Evolutionary conservation across 37 sponge, comb jelly and placozoan genomes (phyloP).

Genomic region (Hormiphora californensis): DNA sequence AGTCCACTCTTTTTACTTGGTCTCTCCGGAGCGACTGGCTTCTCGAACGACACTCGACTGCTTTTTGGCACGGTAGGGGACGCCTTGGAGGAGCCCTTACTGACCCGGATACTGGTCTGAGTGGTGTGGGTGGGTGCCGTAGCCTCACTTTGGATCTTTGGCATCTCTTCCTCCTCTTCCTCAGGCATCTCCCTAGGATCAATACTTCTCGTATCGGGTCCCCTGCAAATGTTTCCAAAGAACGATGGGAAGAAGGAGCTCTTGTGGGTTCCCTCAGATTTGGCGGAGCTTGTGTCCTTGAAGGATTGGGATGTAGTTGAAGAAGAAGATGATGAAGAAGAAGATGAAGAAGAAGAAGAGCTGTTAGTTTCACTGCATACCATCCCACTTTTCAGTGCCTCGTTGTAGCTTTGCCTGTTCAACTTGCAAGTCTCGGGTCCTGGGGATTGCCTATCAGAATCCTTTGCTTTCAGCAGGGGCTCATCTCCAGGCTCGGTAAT

Average conservation of each 20-base stretch:
- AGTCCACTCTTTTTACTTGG: not conserved
- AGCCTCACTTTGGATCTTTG: too few species aligned
- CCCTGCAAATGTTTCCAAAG: not conserved
- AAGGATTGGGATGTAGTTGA: not conserved
- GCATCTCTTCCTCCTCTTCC: too few species aligned
- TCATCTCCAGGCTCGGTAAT: not conserved
- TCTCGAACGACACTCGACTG: not conserved
- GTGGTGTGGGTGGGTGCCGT: not conserved
- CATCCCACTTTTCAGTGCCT: not conserved
- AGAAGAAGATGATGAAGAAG: not conserved
- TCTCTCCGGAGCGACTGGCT: too few species aligned
- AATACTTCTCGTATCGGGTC: constrained; percentile 6
- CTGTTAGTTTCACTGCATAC: not conserved
- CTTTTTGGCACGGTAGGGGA: too few species aligned
- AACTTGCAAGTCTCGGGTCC: not conserved
- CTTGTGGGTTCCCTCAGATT: constrained; percentile 7
- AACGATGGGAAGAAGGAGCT: not conserved
- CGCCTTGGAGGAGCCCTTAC: not conserved
- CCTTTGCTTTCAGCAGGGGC: not conserved
- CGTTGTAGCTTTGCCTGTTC: not conserved
- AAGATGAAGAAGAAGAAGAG: not conserved
- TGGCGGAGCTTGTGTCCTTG: not conserved
- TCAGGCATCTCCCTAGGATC: not conserved
- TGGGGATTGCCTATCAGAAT: not conserved
- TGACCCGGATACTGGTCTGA: not conserved